These are phyloP conservation scores for Holothuria glaberrima DNA, from an alignment of 35 echinoderm and acorn worm genomes.

Conservation along the genomic window DNA sequence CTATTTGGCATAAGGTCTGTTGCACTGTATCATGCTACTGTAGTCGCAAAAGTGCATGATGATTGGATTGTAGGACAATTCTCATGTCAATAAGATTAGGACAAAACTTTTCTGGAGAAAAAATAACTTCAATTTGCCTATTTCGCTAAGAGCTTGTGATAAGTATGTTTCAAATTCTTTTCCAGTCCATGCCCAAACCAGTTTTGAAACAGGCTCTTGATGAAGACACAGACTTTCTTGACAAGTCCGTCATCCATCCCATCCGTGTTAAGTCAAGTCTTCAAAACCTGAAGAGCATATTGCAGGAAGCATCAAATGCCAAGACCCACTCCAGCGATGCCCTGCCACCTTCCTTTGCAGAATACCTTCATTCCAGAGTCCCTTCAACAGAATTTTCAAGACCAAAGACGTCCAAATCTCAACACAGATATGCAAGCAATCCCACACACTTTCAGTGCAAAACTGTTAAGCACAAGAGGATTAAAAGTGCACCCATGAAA, in stretches of 20 bases:
- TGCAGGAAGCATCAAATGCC: conserved; percentile 45
- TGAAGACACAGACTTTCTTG: conserved; percentile 59
- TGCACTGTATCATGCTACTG: too few relatives aligned
- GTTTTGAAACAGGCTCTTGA: conserved; percentile 21
- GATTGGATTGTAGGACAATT: too few relatives aligned
- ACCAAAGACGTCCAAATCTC: conserved; percentile 21
- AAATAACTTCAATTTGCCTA: too few relatives aligned
- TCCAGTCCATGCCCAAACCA: conserved; percentile 47
- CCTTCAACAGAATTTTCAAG: conserved; percentile 1
- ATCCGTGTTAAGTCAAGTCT: conserved; percentile 68
- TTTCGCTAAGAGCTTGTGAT: too few relatives aligned
- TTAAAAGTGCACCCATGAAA: conserved; percentile 60
- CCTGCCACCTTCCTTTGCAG: conserved; percentile 14
- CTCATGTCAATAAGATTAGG: too few relatives aligned
- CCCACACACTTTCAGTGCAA: not conserved
- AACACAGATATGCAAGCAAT: conserved; percentile 36
- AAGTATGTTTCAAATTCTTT: conserved; percentile 2
- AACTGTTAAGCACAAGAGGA: conserved; percentile 7
- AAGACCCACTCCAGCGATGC: not conserved
- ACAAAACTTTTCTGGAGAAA: too few relatives aligned
- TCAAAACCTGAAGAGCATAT: conserved; percentile 49
- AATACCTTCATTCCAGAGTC: conserved; percentile 13
- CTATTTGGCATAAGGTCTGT: too few relatives aligned
- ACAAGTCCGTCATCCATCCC: conserved; percentile 74
- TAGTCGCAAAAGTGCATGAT: too few relatives aligned